Percentiles rank a stretch among this genome's conserved stretches.
phyloP scores from a whole-genome alignment of 2,113 vertebrate species.

The Datnioides undecimradiatus region DNA sequence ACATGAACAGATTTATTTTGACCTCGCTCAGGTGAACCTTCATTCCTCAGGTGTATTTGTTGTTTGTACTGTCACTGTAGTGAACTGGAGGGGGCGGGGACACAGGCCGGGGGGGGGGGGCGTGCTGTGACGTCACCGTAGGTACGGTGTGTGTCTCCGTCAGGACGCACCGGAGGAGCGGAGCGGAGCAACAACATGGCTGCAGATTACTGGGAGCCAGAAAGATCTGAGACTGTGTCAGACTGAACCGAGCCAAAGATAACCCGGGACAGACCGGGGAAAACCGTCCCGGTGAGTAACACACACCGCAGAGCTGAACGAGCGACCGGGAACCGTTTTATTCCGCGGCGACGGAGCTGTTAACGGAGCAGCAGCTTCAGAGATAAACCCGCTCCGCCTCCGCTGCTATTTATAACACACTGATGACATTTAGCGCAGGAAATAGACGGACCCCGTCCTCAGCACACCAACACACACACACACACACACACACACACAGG shows the following conservation, averaged over 20 bases:
- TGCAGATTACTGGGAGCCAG: constrained; percentile 77
- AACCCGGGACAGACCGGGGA: constrained; percentile 52
- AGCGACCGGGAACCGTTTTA: neutral
- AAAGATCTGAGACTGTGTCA: constrained; percentile 34
- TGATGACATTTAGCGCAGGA: constrained; percentile 54
- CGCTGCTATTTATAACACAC: constrained; percentile 54
- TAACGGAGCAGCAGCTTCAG: constrained; percentile 8
- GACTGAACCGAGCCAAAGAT: constrained; percentile 61
- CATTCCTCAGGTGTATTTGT: too few species aligned
- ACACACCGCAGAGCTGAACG: neutral
- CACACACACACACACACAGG: neutral
- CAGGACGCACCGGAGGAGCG: constrained; percentile 57
- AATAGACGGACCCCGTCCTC: constrained; percentile 54
- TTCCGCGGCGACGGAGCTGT: neutral
- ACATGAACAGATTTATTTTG: too few species aligned
- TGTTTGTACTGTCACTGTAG: too few species aligned
- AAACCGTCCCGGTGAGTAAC: constrained; percentile 58
- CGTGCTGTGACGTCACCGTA: constrained; percentile 33
- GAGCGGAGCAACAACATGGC: constrained; percentile 71
- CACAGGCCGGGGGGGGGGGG: too few species aligned
- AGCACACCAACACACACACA: neutral
- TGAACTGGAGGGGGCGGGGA: neutral
- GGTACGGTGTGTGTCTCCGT: constrained; percentile 4
- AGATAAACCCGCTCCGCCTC: constrained; percentile 47
- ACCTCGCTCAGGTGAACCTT: too few species aligned